Base-by-base conservation (phyloP, 2,113 vertebrate genomes). In the Anarhynchus alexandrinus region DNA sequence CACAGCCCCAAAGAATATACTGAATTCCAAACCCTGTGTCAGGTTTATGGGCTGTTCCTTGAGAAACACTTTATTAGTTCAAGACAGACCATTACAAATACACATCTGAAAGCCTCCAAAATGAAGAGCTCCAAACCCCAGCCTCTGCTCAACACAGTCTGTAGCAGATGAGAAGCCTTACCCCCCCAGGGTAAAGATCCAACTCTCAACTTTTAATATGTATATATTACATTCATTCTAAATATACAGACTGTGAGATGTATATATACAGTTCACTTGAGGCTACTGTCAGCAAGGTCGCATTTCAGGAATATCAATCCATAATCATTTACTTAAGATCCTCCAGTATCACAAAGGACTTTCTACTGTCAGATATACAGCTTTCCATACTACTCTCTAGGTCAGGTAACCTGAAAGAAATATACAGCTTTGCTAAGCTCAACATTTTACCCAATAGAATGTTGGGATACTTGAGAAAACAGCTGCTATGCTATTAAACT, bases 401-500 rank as follows among this genome's bases (percentile, higher is more conserved):
- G 59, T 73, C 43, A 85, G 49, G 69, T 27, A 94, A 90, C 43
- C 70, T 54, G 27, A 65, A 72, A 86, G 42, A 87, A 94, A 69
- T 15, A 61, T 0, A 29, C 9, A 42, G 67, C n/a, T 86, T 81
- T 49, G 36, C 47, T 61, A 61, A 64, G 20, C 82, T 76, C 73
- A 92, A 15, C 65, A 69, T 61, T 54, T 40, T 40, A 36, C 45
- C 66, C 42, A 57, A 32, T 52, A 51, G 4, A 59, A 59, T 30
- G 55, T 1, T 40, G 79, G 88, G 64, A 42, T 26, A 86, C 74
- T 91, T 57, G 79, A 92, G 84, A 80, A 93, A 82, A 94, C 86
- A 94, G 72, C 69, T 93, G 81, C 66, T 69, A 51, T 26, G 61
- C 45, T 45, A 71, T 42, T 65, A 79, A 78, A 90, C 45, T 70